Evolutionary conservation across 1,140 invertebrate genomes (phyloP).

Genomic region (Maconellicoccus hirsutus): DNA sequence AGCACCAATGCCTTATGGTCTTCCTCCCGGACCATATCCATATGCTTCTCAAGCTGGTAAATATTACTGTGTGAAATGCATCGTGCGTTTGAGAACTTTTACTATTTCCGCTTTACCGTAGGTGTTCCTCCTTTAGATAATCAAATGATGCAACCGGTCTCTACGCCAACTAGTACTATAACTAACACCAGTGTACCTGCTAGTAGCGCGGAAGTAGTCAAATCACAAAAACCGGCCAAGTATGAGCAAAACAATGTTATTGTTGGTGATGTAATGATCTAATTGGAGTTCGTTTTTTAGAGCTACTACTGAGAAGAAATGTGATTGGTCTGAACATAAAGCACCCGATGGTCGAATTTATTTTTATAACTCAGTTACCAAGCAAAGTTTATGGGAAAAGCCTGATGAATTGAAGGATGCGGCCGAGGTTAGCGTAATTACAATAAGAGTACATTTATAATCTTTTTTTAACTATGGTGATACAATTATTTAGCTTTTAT

Average conservation of each 20-base stretch:
- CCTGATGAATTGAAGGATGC: slow-evolving; percentile 88
- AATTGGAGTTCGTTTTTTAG: no score
- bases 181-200: no score
- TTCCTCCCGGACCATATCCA: slow-evolving; percentile 6
- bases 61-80: no score
- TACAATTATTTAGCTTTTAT: slow-evolving; percentile 45
- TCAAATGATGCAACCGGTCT: no score
- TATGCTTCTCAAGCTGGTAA: neutral
- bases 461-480: neutral
- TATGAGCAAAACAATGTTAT: no score
- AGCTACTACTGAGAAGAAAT: neutral
- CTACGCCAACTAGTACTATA: no score
- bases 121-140: no score
- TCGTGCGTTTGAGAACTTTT: no score
- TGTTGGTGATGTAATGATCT: no score
- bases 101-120: no score
- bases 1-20: neutral
- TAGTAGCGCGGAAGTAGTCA: no score
- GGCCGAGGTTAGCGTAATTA: slow-evolving; percentile 52
- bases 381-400: slow-evolving; percentile 96
- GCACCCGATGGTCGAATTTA: slow-evolving; percentile 91
- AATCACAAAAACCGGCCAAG: no score
- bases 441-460: slow-evolving; percentile 17
- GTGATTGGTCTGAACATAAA: slow-evolving; percentile 84
- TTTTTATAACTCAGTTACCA: slow-evolving; percentile 88